Evolutionary conservation across 2,113 vertebrate genomes (phyloP).

Genomic region (Eolophus roseicapilla): DNA sequence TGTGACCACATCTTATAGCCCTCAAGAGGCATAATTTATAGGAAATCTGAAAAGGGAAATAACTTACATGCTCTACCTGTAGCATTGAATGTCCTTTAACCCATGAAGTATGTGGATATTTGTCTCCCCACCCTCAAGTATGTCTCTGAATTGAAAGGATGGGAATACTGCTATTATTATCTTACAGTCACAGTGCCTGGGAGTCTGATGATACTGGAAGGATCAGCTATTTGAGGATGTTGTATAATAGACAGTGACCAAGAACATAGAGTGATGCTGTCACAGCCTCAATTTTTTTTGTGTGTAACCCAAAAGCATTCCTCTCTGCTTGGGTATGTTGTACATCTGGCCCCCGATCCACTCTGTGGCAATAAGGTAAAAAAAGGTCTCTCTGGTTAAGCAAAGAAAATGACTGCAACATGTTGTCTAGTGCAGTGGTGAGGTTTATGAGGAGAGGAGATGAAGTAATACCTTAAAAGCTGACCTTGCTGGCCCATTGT

Average conservation of each 20-base stretch:
- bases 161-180: not conserved
- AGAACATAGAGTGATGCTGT: not conserved
- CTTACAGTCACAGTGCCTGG: not conserved
- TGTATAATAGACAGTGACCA: not conserved
- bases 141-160: not conserved
- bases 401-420: not conserved
- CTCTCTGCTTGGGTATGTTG: not conserved
- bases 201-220: not conserved
- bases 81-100: not conserved
- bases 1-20: not conserved
- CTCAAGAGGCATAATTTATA: not conserved
- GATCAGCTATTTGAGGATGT: not conserved
- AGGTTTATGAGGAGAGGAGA: not conserved
- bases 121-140: not conserved
- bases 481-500: not conserved
- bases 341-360: accelerated
- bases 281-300: not conserved
- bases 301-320: accelerated
- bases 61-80: not conserved
- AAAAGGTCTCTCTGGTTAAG: not conserved
- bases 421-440: not conserved
- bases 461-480: slow-evolving; percentile 14
- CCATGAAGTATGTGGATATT: not conserved
- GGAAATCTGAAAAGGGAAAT: not conserved
- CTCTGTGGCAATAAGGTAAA: not conserved